Evolutionary conservation across 2,113 vertebrate species (phyloP), one percentile per base, ranked within the genome.

Genomic region (Dasyprocta punctata): DNA sequence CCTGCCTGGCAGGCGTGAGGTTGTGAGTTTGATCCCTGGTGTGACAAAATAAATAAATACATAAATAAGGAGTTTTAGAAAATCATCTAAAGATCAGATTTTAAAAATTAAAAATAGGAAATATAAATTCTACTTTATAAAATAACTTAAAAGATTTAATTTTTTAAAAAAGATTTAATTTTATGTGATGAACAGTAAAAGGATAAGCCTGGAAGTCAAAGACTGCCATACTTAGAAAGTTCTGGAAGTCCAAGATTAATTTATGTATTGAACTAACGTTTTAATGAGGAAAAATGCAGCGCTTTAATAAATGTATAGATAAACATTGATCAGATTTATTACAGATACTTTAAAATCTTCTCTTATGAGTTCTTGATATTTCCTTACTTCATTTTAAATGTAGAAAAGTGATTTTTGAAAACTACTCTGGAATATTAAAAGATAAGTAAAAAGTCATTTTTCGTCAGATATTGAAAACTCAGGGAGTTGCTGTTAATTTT

Each of bases 361-460:
- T 84, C 33, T 54, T n/a, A 54, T 78, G 30, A 82, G 24, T 88
- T 92, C 58, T 83, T 92, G 19, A 17, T 75, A 47, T 83, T n/a
- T 91, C 54, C 73, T 92, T 85, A 85, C 33, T 86, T 90, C 69
- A 77, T 56, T 56, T 73, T 63, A 83, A 89, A 17, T 84, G 30
- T 12, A 56, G 14, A 56, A 73, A 61, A 90, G 44, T 80, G 17
- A 24, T 30, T 8, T 65, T 86, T 86, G 60, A 84, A 85, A 96
- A 69, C 56, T 90, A 9, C 2, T 65, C 17, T 44, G n/a, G 20
- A 90, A 96, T 96, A 73, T 94, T 86, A 86, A 90, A 83, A 83
- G 36, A 65, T 75, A 84, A 89, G 9, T 75, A 67, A 85, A 90
- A 93, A 89, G 54, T 44, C 36, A 52, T 47, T 73, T 89, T 90